Conservation (phyloP, 2,797 vertebrate genomes). For the Mus minutoides region DNA sequence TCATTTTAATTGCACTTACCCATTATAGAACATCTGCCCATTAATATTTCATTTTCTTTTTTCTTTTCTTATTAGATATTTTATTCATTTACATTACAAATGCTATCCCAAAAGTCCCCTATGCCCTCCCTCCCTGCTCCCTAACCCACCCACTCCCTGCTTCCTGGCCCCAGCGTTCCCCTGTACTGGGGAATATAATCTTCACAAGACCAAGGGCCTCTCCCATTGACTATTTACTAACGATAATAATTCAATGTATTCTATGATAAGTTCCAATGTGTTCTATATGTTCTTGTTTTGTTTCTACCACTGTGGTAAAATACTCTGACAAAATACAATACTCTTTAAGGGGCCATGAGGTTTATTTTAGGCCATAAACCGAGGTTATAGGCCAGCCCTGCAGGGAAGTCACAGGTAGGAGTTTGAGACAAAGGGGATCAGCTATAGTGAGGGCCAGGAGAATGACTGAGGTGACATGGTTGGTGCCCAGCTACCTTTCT, state of each 20-base stretch:
- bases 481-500: background rate
- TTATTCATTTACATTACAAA: too few relatives aligned
- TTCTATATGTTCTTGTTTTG: background rate
- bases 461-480: background rate
- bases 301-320: background rate
- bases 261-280: background rate
- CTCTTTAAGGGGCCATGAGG: background rate
- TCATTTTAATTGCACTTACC: background rate
- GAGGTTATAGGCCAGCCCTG: too few relatives aligned
- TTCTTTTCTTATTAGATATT: too few relatives aligned
- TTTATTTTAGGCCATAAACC: background rate
- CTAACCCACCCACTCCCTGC: too few relatives aligned
- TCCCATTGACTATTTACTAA: background rate
- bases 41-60: conserved; percentile 21
- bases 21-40: background rate
- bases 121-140: too few relatives aligned
- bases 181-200: too few relatives aligned
- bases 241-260: background rate
- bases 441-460: background rate
- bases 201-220: too few relatives aligned
- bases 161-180: too few relatives aligned
- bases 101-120: too few relatives aligned
- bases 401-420: background rate
- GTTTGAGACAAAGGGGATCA: too few relatives aligned
- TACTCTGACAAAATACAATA: background rate